Base-by-base conservation (phyloP, 2,888 invertebrate species). In the Mesorhabditis belari region DNA sequence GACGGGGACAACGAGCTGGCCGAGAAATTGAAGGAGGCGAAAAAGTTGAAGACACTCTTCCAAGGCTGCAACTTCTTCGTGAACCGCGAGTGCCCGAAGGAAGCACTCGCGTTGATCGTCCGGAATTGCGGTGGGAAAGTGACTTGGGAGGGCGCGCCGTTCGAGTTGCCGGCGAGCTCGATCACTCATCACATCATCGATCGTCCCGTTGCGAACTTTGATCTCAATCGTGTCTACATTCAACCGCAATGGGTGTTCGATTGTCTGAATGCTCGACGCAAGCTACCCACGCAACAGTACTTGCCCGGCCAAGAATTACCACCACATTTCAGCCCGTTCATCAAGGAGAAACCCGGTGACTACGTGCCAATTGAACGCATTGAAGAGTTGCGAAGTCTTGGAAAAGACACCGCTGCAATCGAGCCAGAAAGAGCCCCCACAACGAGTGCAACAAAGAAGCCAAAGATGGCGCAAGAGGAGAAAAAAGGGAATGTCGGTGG, bases 191-290 rank as follows among this genome's bases (percentile, higher is more conserved):
- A 99, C 76, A 90, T 98, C 81, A 89, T 94, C 3, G 98, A 99
- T 82, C 86, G 96, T 73, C 92, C 92, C 2, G 65, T 79, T 61
- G 64, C 68, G 25, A 67, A 70, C 25, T 49, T 69, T n/a, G 65
- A 76, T 52, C 56, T 77, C n/a, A 71, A 69, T 53, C 63, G 74
- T 74, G n/a, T n/a, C n/a, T 98, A 96, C 81, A 85, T 98, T 17
- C 98, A 98, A 83, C 96, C 98, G 0, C 98, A 98, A 81, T 98
- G 96, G 96, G 86, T 96, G 1, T 95, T 92, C 83, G 98, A 99
- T 84, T 89, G 90, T 80, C 87, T 98, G 3, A 99, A 99, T 84
- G 88, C 89, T 1, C 86, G 90, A 58, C 85, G 87, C 69, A 83
- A 94, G 56, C 84, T 95, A 59, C 93, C 95, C 0, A 90, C 92